Conservation (phyloP, 1,140 invertebrate species). For the Matsumurasca onukii region DNA sequence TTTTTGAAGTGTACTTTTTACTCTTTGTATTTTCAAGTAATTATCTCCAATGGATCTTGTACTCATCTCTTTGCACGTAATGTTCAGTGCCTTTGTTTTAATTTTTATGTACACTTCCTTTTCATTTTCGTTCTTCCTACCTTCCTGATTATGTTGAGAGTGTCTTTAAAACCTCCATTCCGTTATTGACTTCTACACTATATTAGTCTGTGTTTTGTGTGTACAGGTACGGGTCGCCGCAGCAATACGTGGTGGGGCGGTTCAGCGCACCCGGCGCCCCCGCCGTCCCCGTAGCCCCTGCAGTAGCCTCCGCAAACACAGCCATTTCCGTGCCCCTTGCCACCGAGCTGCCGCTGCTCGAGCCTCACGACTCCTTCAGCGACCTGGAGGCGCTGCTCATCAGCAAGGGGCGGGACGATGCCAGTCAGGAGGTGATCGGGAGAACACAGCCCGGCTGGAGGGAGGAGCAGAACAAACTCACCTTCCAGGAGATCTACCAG, state of each 20-base stretch:
- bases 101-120: too few relatives aligned
- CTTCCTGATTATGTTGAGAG: too few relatives aligned
- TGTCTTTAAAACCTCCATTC: too few relatives aligned
- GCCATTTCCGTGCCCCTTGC: slow-evolving; percentile 36
- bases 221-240: slow-evolving; percentile 2
- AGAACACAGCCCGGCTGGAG: slow-evolving; percentile 5
- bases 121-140: too few relatives aligned
- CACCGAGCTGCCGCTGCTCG: slow-evolving; percentile 26
- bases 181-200: too few relatives aligned
- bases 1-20: too few relatives aligned
- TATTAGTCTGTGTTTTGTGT: neutral
- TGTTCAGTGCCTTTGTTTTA: too few relatives aligned
- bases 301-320: slow-evolving; percentile 46
- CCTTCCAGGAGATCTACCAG: slow-evolving; percentile 21
- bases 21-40: too few relatives aligned
- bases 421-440: slow-evolving; percentile 17
- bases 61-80: too few relatives aligned
- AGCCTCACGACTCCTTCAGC: neutral
- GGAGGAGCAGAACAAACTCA: neutral
- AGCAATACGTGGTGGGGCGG: slow-evolving; percentile 11
- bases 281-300: slow-evolving; percentile 30
- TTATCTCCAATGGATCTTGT: too few relatives aligned
- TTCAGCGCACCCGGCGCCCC: slow-evolving; percentile 35
- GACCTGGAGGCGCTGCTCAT: slow-evolving; percentile 4
- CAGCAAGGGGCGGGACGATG: neutral